Base-by-base conservation (phyloP, 1,140 invertebrate genomes). In the Portunus trituberculatus region DNA sequence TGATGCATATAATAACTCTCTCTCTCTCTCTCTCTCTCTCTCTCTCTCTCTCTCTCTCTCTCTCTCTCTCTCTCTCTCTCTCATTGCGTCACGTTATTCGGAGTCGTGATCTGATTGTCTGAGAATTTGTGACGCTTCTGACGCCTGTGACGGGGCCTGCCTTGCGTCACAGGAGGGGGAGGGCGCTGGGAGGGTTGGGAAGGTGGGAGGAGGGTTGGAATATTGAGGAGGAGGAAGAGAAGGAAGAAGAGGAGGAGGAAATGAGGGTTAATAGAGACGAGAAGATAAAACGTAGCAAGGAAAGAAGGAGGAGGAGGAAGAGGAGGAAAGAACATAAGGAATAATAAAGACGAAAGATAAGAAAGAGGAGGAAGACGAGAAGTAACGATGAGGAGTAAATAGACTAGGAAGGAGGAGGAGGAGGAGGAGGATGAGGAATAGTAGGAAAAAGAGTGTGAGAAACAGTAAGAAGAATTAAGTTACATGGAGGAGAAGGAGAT, bases 11-110 rank as follows among this genome's bases (percentile, higher is more conserved):
- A 12, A 59, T 59, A 0, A 4, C 52, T 90, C 31, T 45, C 31
- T 90, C 88, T 90, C 31, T 90, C 31, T 90, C 88, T 90, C 88
- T 90, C 88, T 90, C 88, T 90, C 31, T 90, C 88, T 90, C 31
- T 59, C 89, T 59, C 45, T 91, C 45, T 91, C 89, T 91, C 89
- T 91, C 89, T 91, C 89, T 52, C 45, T 91, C 89, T 91, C 45
- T 52, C 84, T 87, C 84, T 87, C 84, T 87, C 84, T 87, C 84
- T 87, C 84, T 87, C 84, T 87, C 84, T 87, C 84, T 87, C 84
- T 87, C 84, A 8, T 87, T 46, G 39, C 31, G 84, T 39, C 31
- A 87, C n/a, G 28, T 32, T 25, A 4, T 12, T 16, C 39, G 84
- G 31, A 32, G 7, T 16, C 31, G n/a, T 76, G 67, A 76, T 76